Evolutionary conservation across 2,888 invertebrate species (phyloP).

Genomic region (Dorcus parallelipipedus): DNA sequence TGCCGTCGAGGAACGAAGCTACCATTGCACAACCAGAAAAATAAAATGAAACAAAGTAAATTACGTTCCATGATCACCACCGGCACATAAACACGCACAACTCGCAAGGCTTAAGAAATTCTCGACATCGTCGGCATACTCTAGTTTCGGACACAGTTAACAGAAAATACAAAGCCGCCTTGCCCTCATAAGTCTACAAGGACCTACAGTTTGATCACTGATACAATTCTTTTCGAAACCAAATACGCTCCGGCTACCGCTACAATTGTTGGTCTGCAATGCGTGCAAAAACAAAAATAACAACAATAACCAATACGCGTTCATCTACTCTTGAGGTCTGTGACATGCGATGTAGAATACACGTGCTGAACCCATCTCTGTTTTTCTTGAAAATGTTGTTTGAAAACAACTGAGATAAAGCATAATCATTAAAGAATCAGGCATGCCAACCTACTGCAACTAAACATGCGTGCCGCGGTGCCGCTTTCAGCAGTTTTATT

Average conservation of each 20-base stretch:
- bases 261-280: not conserved
- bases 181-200: too few species aligned
- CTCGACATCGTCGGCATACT: too few species aligned
- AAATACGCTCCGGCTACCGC: too few species aligned
- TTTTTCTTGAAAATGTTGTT: slow-evolving; percentile 12
- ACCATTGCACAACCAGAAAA: slow-evolving; percentile 8
- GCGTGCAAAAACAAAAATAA: slow-evolving; percentile 19
- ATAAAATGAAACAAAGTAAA: slow-evolving; percentile 9
- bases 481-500: too few species aligned
- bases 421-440: slow-evolving; percentile 15
- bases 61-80: slow-evolving; percentile 10
- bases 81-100: slow-evolving; percentile 2
- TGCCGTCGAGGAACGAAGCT: slow-evolving; percentile 3
- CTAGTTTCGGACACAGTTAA: too few species aligned
- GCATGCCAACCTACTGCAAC: slow-evolving; percentile 4
- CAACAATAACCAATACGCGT: slow-evolving; percentile 8
- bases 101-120: not conserved
- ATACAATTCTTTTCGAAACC: too few species aligned
- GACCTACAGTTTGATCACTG: too few species aligned
- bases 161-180: too few species aligned
- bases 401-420: slow-evolving; percentile 12
- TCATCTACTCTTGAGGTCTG: slow-evolving; percentile 11
- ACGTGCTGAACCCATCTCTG: slow-evolving; percentile 16
- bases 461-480: too few species aligned
- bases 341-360: slow-evolving; percentile 16